Evolutionary conservation across 2,888 invertebrate genomes (phyloP), one percentile per base, ranked within the genome.

Genomic region (Erynnis tages): DNA sequence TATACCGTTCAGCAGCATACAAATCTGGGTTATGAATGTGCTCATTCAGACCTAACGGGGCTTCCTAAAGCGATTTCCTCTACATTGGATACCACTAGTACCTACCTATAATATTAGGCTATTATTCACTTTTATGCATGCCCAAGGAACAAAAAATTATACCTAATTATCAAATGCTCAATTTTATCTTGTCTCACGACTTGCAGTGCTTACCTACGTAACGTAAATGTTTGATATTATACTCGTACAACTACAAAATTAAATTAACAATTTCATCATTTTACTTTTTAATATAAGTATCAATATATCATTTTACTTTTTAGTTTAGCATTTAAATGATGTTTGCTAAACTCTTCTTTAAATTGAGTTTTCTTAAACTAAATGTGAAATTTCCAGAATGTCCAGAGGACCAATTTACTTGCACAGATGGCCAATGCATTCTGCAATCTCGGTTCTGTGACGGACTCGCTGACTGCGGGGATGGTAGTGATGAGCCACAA

Each of bases 401-500:
- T 62, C 84, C 88, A 4, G 67, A 72, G 54, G 73, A 82, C 54
- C 84, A 90, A 63, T 89, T 89, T 54, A 86, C 90, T 0, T 94
- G 94, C 73, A 91, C 89, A 37, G 91, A 92, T 67, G 93, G 93
- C 10, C 82, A 87, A 56, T 95, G 94, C 77, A 92, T 94, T 60
- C 68, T 83, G 14, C 90, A 90, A 53, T 85, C 90, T 37, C 85
- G 91, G 49, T 94, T 94, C 77, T 95, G 95, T 73, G 94, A 95
- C 66, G 93, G 94, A 0, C 79, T 91, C 44, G 77, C 87, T 1
- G 93, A 95, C 71, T 95, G 95, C 66, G 70, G 67, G 0, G 94
- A 95, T 61, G 85, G 89, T 50, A 93, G 93, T 29, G 95, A 95
- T 67, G 95, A 95, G 74, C 94, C 94, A 0, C 74, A 66, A 14